Base-by-base conservation (phyloP, 2,888 invertebrate genomes). In the Philereme vetulata region DNA sequence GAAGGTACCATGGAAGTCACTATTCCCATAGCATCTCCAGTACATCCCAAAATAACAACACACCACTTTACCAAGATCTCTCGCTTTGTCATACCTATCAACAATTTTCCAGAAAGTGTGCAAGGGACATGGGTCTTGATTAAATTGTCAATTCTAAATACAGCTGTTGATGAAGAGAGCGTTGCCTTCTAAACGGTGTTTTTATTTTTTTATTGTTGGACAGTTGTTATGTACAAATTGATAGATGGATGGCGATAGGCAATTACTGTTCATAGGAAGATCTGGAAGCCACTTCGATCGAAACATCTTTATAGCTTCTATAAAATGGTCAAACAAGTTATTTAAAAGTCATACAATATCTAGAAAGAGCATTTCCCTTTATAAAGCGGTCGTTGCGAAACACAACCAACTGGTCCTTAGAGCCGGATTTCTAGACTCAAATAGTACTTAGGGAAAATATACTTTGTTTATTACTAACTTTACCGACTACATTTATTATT, bases 141-240 rank as follows among this genome's bases (percentile, higher is more conserved):
- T 76, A 68, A 72, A 65, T 81, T 72, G 88, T 58, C 72, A 55
- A 64, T 72, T 85, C 88, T 89, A 90, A 80, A 88, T 86, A 87
- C 90, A 90, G 90, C 90, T 89, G 90, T 85, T 83, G 86, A 81
- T 80, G 82, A 80, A 79, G 78, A 72, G 82, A 72, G 79, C 81
- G 76, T 81, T 81, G 84, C 72, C 77, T 81, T 73, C 78, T 70
- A 72, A 80, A 78, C 72, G 70, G 66, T 51, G 47, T 56, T 66
- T 62, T 68, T 62, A 65, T 38, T 72, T 72, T 74, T 74, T 82
- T 76, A 77, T 77, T 77, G 72, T 67, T 60, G 66, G 67, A 68
- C 54, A 47, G 21, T 61, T 61, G 68, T 73, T 68, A 70, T 69
- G 61, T 62, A 67, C 62, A 59, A 65, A 65, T 69, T 68, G 64